Conservation (phyloP, 92 coral and sea anemone genomes). For the Phenganax subtilis region DNA sequence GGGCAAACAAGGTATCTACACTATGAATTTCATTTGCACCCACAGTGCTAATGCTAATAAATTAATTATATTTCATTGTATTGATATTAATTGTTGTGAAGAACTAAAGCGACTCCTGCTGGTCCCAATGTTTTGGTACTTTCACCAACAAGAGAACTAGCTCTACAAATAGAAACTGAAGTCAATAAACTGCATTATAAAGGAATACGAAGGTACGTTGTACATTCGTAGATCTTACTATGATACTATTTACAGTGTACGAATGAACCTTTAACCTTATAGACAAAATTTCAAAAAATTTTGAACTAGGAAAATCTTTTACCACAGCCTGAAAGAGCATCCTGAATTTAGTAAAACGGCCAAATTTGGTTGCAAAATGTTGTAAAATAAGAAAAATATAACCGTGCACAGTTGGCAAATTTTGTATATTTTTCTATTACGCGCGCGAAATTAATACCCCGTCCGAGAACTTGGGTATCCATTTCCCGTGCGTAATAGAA, state of each 20-base stretch:
- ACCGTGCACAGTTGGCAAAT: too few relatives aligned
- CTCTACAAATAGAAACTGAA: slow-evolving; percentile 87
- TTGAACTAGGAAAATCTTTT: too few relatives aligned
- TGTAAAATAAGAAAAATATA: too few relatives aligned
- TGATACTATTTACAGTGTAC: not conserved
- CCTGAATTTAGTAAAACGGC: too few relatives aligned
- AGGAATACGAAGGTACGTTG: slow-evolving; percentile 78
- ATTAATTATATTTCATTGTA: not conserved
- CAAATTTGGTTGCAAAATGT: too few relatives aligned
- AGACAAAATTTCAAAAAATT: too few relatives aligned
- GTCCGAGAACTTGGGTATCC: too few relatives aligned
- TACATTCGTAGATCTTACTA: not conserved
- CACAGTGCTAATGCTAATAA: not conserved
- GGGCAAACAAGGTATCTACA: slow-evolving; percentile 70
- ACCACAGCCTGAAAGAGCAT: too few relatives aligned
- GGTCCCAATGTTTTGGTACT: slow-evolving; percentile 83
- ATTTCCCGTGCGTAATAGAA: too few relatives aligned
- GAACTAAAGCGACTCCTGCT: slow-evolving; percentile 66
- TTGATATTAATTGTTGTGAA: slow-evolving; percentile 22
- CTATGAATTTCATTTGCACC: slow-evolving; percentile 3
- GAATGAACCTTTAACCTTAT: too few relatives aligned
- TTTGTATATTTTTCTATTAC: too few relatives aligned
- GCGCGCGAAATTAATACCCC: too few relatives aligned
- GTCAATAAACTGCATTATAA: slow-evolving; percentile 87
- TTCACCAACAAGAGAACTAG: slow-evolving; percentile 92